Base-by-base conservation (phyloP, 2,113 vertebrate species). In the Pleuronectes platessa region DNA sequence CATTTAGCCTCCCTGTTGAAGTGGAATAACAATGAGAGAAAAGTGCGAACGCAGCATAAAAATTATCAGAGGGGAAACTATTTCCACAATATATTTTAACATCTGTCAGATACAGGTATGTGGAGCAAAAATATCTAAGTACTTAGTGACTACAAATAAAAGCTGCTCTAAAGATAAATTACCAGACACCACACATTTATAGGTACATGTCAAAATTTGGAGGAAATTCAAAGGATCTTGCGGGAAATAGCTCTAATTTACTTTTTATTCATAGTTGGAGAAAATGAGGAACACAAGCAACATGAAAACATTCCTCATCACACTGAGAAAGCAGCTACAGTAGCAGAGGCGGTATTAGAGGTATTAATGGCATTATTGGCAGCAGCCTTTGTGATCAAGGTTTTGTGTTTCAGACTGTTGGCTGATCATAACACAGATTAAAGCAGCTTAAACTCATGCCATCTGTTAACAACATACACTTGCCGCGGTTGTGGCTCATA, bases 341-440 rank as follows among this genome's bases (percentile, higher is more conserved):
- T 3, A 61, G 21, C 55, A 56, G n/a, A 40, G 12, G 24, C 7
- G 69, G 65, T 21, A 79, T 59, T 54, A 69, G n/a, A 51, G 49
- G 51, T 27, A 79, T 68, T 73, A 85, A 27, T 35, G 67, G 20
- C 5, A 59, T 45, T 37, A 69, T 84, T 72, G 79, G 68, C 37
- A 70, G 75, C n/a, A 37, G 68, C 59, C 24, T 77, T 74, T 61
- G 58, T 76, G 37, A 74, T 49, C n/a, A 27, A 31, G 61, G 79
- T 85, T 84, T 84, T 54, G 51, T 54, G 51, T 54, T 54, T 7
- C 51, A 21, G 68, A 78, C 73, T 80, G 78, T 49, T 74, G 79
- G 84, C 82, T 85, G 82, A 86, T 88, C 84, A 91, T 79, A 81
- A 86, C 78, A 86, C 71, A 76, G 79, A 88, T 86, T 90, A 88